Evolutionary conservation across 2,888 invertebrate species (phyloP), one percentile per base, ranked within the genome.

Genomic region (Xylota segnis): DNA sequence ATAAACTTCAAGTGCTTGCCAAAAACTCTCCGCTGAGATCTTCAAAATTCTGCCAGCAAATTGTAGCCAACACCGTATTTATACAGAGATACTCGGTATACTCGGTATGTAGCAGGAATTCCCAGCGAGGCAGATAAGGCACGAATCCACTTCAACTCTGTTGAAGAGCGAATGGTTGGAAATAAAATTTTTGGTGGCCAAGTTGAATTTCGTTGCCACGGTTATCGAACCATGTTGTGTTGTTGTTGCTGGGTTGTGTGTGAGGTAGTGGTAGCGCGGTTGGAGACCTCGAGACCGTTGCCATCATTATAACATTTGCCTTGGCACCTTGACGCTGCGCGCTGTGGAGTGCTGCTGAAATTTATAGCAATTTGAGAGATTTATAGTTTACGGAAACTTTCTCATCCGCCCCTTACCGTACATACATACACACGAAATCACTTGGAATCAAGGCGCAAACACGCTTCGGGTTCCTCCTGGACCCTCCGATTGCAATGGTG

Each of bases 361-460:
- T 75, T 79, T 74, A 75, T 65, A 65, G 79, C 79, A 84, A 75
- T 84, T 79, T 52, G 34, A 56, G 45, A 84, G 75, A 84, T 79
- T 84, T 81, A 84, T 79, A 84, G 84, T 79, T 84, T 79, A n/a
- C 37, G 70, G 59, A 66, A 84, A 75, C 58, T 78, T 74, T 75
- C 58, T 34, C 61, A 59, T 66, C 58, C 12, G 23, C 34, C 34
- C 3, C 34, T 1, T 4, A 9, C 9, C 37, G 3, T 37, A 10
- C 52, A 50, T 66, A 34, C 27, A 7, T 40, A 37, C 23, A 66
- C 16, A 61, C 37, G 43, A 68, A 78, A 83, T 77, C 68, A 77
- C 61, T 78, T 61, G 72, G 27, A 72, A 72, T 83, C 78, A 77
- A 65, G 32, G 59, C 23, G 77, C 63, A 71, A 65, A 40, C 59